These are phyloP conservation scores for Psittacula derbiana DNA, from an alignment of 2,797 vertebrate genomes.

Conservation along the genomic window DNA sequence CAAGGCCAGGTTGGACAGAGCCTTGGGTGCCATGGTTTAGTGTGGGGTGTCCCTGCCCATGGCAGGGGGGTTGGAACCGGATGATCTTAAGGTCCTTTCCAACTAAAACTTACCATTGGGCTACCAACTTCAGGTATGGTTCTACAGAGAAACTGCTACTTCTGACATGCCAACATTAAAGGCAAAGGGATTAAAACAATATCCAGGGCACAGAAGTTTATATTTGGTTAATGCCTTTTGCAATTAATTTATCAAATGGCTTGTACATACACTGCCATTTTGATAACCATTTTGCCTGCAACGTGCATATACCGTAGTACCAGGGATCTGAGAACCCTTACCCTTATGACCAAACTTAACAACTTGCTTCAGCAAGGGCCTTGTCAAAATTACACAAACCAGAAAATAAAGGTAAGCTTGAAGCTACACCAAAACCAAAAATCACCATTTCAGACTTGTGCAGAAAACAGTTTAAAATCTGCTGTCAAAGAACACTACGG, in stretches of 20 bases:
- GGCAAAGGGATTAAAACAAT: neutral
- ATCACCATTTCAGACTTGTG: neutral
- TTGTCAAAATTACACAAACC: neutral
- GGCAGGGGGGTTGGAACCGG: too few species aligned
- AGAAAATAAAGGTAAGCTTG: neutral
- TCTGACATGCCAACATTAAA: neutral
- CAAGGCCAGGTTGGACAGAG: too few species aligned
- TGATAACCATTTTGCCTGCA: neutral
- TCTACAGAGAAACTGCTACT: neutral
- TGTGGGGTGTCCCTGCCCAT: too few species aligned
- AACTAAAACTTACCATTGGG: neutral
- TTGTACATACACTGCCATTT: neutral
- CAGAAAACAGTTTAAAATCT: neutral
- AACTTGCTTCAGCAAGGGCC: neutral
- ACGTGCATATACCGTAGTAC: neutral
- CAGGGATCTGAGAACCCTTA: neutral
- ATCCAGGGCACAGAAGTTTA: neutral
- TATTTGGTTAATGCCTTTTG: neutral
- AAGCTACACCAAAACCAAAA: neutral
- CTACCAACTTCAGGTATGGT: neutral
- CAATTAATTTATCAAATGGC: neutral
- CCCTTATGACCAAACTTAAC: too few species aligned
- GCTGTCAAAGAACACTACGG: neutral
- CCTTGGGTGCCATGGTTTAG: too few species aligned
- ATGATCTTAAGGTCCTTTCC: too few species aligned